Evolutionary conservation across 2,888 invertebrate species (phyloP).

Genomic region (Heliconius erato): DNA sequence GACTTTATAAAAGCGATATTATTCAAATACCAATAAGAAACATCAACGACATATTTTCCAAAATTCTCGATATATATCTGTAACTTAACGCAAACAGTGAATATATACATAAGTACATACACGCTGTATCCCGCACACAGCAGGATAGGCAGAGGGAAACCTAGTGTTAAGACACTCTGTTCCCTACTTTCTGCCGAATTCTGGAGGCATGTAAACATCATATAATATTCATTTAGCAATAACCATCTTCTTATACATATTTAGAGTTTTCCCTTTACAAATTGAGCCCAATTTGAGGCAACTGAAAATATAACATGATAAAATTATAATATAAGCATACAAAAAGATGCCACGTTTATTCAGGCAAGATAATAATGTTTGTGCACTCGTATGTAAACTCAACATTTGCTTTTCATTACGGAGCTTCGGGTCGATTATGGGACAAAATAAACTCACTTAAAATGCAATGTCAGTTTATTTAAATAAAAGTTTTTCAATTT

Average conservation of each 20-base stretch:
- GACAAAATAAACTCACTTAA: conserved; percentile 39
- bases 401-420: conserved; percentile 47
- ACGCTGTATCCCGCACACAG: too few species aligned
- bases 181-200: too few species aligned
- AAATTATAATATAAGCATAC: conserved; percentile 19
- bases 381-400: conserved; percentile 37
- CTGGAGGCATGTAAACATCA: background rate
- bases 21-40: too few species aligned
- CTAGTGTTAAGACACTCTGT: too few species aligned
- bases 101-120: background rate
- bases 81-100: background rate
- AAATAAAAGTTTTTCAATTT: conserved; percentile 3
- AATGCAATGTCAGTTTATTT: conserved; percentile 40
- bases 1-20: too few species aligned
- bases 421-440: conserved; percentile 38
- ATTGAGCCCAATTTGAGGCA: background rate
- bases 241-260: background rate
- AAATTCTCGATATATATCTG: too few species aligned
- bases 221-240: background rate
- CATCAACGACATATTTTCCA: too few species aligned
- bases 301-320: background rate
- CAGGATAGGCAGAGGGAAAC: too few species aligned
- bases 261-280: background rate
- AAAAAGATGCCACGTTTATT: conserved; percentile 32
- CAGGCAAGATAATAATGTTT: conserved; percentile 42